A percentile compares a stretch with the other conserved stretches of the same genome.
These are phyloP conservation scores for Hetaerina americana DNA, from an alignment of 1,140 invertebrate species.

Conservation along the genomic window DNA sequence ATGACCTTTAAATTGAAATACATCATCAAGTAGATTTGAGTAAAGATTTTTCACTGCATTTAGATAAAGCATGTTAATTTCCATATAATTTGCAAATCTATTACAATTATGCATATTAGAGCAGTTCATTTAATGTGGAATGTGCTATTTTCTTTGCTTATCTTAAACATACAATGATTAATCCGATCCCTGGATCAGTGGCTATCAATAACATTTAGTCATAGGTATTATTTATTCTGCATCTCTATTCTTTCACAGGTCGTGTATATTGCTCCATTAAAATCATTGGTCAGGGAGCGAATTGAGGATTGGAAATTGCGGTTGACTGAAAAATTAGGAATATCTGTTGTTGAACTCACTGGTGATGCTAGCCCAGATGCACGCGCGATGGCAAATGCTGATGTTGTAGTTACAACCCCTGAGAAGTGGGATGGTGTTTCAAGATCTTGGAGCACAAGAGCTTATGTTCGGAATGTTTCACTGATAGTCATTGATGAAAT, in stretches of 20 bases:
- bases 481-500: constrained; percentile 98
- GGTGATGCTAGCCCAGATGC: constrained; percentile 74
- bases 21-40: no score
- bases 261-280: constrained; percentile 97
- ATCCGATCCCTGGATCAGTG: constrained; percentile 2
- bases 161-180: constrained; percentile 6
- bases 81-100: no score
- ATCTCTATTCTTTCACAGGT: constrained; percentile 37
- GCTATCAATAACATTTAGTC: no score
- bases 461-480: constrained; percentile 85
- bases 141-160: constrained; percentile 4
- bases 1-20: no score
- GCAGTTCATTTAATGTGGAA: no score
- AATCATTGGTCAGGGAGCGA: constrained; percentile 91
- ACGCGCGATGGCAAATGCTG: constrained; percentile 63
- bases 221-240: constrained; percentile 13
- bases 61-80: no score
- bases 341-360: constrained; percentile 90
- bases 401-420: constrained; percentile 82
- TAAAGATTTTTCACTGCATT: no score
- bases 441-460: constrained; percentile 90
- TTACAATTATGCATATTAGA: no score
- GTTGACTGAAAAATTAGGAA: constrained; percentile 61
- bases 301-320: constrained; percentile 94
- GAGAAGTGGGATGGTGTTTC: constrained; percentile 99